Conservation (phyloP, 1,140 invertebrate species). For the Acromyrmex charruanus region DNA sequence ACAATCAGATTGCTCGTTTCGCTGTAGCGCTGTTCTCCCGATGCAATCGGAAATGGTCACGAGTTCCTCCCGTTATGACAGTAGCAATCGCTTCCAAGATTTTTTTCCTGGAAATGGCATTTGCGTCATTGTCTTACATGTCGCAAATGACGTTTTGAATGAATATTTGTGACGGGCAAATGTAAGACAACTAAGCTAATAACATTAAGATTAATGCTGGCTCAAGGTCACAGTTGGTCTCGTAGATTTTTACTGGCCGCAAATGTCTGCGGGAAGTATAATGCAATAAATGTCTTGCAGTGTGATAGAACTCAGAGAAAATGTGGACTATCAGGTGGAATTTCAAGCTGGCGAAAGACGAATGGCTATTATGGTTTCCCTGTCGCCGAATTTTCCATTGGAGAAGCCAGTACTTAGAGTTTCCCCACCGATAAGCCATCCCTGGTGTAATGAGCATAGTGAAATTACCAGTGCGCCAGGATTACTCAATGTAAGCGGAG, state of each 20-base stretch:
- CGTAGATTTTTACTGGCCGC: too few relatives aligned
- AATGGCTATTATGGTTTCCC: slow-evolving; percentile 89
- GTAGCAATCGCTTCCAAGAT: not conserved
- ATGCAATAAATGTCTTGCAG: slow-evolving; percentile 80
- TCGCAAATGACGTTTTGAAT: not conserved
- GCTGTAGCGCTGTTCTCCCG: not conserved
- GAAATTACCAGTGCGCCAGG: slow-evolving; percentile 91
- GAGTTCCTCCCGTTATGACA: not conserved
- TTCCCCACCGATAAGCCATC: slow-evolving; percentile 89
- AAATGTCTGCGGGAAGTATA: not conserved
- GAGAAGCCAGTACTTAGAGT: slow-evolving; percentile 91
- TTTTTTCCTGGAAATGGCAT: not conserved
- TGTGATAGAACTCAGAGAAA: slow-evolving; percentile 90
- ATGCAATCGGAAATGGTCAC: not conserved
- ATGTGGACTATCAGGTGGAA: slow-evolving; percentile 90
- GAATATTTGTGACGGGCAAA: not conserved
- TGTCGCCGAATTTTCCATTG: slow-evolving; percentile 91
- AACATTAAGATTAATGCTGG: not conserved
- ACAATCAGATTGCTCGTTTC: slow-evolving; percentile 5
- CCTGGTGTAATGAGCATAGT: slow-evolving; percentile 90
- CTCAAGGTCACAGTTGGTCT: slow-evolving; percentile 9
- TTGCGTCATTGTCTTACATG: not conserved
- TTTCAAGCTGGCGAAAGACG: slow-evolving; percentile 89
- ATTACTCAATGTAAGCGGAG: slow-evolving; percentile 88
- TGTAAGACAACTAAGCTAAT: not conserved